Evolutionary conservation across 64 coral and sea anemone species (phyloP).

Genomic region (Catalaphyllia jardinei): DNA sequence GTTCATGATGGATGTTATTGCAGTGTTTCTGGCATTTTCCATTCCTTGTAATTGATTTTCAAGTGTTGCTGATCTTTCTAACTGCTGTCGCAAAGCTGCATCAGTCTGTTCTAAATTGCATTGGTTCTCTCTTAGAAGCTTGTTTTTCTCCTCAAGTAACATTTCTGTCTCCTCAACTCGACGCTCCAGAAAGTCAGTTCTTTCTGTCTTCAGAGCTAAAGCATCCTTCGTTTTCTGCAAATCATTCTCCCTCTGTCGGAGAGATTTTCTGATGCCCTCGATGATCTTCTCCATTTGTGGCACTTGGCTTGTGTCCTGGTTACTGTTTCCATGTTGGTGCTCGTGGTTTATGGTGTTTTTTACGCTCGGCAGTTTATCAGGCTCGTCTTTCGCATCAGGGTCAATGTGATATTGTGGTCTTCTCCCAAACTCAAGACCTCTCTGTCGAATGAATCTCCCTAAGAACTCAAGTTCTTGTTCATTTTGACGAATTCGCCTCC

Average conservation of each 20-base stretch:
- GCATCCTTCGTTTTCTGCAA: not conserved
- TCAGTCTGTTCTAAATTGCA: not conserved
- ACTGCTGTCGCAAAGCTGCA: not conserved
- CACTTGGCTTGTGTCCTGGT: not conserved
- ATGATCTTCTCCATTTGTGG: not conserved
- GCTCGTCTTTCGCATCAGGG: not conserved
- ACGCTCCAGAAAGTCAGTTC: not conserved
- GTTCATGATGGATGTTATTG: not conserved
- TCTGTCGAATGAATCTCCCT: not conserved
- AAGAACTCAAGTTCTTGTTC: not conserved
- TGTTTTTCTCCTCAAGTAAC: not conserved
- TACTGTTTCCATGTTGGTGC: not conserved
- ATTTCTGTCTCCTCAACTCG: not conserved
- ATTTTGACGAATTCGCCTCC: not conserved
- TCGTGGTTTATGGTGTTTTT: not conserved
- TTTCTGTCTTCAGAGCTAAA: not conserved
- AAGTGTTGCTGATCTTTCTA: not conserved
- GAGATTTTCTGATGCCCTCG: not conserved
- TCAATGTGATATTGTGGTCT: not conserved
- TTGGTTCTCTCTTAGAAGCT: not conserved
- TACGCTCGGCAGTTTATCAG: not conserved
- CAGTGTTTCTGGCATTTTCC: not conserved
- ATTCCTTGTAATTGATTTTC: not conserved
- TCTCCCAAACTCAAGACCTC: not conserved
- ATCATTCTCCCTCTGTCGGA: not conserved